These are phyloP conservation scores for Oncopeltus fasciatus DNA, from an alignment of 1,140 invertebrate species.

Conservation along the genomic window DNA sequence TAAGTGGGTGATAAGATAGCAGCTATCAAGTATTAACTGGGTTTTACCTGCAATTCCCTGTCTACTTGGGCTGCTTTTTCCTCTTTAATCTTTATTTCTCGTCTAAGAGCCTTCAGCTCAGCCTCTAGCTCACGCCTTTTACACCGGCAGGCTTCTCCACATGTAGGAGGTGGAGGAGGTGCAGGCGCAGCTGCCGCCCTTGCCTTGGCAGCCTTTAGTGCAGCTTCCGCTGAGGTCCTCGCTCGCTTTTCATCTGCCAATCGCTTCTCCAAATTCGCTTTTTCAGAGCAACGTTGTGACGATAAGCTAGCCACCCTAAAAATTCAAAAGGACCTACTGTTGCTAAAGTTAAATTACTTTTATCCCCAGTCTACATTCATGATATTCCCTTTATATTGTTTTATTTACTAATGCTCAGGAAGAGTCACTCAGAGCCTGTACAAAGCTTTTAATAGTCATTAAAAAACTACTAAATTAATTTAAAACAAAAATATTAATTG, in stretches of 20 bases:
- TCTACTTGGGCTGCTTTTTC: conserved; percentile 44
- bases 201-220: conserved; percentile 57
- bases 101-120: conserved; percentile 55
- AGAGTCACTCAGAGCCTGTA: too few relatives aligned
- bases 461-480: too few relatives aligned
- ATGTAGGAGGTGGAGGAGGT: conserved; percentile 26
- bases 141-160: conserved; percentile 58
- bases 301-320: conserved; percentile 53
- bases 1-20: too few relatives aligned
- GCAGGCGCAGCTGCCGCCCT: conserved; percentile 31
- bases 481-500: too few relatives aligned
- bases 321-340: too few relatives aligned
- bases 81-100: conserved; percentile 60
- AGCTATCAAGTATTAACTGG: too few relatives aligned
- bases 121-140: conserved; percentile 60
- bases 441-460: too few relatives aligned
- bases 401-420: too few relatives aligned
- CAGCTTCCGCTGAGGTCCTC: conserved; percentile 55
- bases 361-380: too few relatives aligned
- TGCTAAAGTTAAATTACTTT: too few relatives aligned
- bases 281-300: conserved; percentile 57
- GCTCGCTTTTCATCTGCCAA: conserved; percentile 70
- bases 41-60: conserved; percentile 39
- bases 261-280: conserved; percentile 51
- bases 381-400: too few relatives aligned